phyloP scores from a whole-genome alignment of 2,113 vertebrate species.

The Ibidorhyncha struthersii region DNA sequence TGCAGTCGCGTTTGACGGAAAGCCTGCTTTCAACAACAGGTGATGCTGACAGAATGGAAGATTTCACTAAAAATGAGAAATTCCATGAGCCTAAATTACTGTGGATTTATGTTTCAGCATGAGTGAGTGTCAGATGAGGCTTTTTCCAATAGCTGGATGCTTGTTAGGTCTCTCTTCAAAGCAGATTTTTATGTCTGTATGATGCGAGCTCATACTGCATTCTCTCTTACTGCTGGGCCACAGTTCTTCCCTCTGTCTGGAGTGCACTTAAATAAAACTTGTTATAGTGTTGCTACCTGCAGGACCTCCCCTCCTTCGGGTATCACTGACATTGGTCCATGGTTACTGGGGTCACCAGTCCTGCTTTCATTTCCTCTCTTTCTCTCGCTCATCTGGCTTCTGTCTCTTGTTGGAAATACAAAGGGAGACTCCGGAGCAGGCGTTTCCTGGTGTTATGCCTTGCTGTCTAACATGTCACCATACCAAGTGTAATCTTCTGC shows the following conservation, averaged over 20 bases:
- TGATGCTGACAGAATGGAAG: background rate
- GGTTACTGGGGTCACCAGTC: accelerated
- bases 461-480: background rate
- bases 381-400: background rate
- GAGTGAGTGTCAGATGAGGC: background rate
- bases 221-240: background rate
- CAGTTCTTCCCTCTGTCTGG: background rate
- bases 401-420: background rate
- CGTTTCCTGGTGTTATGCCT: background rate
- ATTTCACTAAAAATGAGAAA: background rate
- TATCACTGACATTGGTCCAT: background rate
- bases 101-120: background rate
- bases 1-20: background rate
- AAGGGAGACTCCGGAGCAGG: background rate
- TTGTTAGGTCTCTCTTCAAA: background rate
- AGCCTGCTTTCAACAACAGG: background rate
- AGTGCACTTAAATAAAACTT: background rate
- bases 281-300: background rate
- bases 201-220: background rate
- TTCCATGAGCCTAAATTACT: background rate
- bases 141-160: background rate
- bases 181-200: background rate
- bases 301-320: background rate
- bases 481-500: background rate
- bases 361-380: background rate